Evolutionary conservation across 2,888 invertebrate species (phyloP).

Genomic region (Lysandra coridon): DNA sequence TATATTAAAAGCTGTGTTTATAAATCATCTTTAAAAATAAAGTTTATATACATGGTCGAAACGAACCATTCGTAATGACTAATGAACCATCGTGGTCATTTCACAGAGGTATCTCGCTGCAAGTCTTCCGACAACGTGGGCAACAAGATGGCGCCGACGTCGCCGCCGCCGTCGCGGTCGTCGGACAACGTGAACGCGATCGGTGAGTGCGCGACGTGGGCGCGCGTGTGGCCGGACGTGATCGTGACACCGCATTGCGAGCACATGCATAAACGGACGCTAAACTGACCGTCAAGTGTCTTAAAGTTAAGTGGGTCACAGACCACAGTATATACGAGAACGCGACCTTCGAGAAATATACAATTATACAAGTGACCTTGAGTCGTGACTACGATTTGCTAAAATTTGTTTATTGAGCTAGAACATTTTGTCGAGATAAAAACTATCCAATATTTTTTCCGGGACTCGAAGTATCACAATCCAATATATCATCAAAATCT

Average conservation of each 20-base stretch:
- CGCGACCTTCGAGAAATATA: no score
- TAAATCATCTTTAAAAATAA: no score
- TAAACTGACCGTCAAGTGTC: neutral
- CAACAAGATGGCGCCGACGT: conserved; percentile 53
- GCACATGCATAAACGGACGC: neutral
- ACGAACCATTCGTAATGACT: neutral
- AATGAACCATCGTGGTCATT: neutral
- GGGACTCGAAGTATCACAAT: no score
- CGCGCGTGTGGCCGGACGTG: conserved; percentile 11
- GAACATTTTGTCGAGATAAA: no score
- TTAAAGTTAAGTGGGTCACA: no score
- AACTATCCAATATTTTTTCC: no score
- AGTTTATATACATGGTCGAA: neutral
- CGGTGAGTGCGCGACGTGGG: conserved; percentile 52
- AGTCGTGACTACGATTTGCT: no score
- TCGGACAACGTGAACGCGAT: conserved; percentile 75
- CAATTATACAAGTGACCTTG: no score
- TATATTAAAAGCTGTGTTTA: no score
- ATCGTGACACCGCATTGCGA: conserved; percentile 14
- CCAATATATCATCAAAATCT: no score
- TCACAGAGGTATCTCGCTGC: conserved; percentile 72
- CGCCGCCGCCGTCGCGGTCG: conserved; percentile 73
- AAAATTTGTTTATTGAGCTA: no score
- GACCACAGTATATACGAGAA: no score
- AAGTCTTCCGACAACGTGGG: conserved; percentile 76